Percentiles rank a stretch among this genome's conserved stretches.
Conservation (phyloP, 2,797 vertebrate genomes). For the Amblyopsis hoosieri region DNA sequence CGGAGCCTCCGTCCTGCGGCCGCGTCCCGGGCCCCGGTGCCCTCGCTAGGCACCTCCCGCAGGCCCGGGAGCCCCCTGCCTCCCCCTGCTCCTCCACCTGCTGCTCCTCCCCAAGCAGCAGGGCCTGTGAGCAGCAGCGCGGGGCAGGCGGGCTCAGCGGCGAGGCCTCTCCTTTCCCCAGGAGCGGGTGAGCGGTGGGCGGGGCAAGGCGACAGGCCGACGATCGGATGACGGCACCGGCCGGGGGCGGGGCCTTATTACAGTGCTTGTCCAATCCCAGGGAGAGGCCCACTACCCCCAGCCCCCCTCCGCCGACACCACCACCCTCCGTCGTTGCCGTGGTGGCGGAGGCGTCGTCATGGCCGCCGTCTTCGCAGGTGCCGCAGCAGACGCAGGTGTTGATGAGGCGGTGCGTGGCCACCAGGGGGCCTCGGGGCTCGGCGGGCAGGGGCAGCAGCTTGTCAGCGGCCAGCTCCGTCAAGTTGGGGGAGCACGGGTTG, state of each 20-base stretch:
- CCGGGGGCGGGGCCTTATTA: constrained; percentile 68
- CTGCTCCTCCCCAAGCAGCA: constrained; percentile 59
- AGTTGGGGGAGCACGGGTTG: constrained; percentile 88
- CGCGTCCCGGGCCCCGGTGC: constrained; percentile 65
- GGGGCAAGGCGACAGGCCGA: constrained; percentile 77
- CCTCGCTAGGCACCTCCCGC: constrained; percentile 85
- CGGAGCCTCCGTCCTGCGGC: constrained; percentile 60
- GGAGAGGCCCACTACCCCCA: constrained; percentile 61
- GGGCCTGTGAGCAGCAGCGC: constrained; percentile 53
- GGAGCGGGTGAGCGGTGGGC: constrained; percentile 61
- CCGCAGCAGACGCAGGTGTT: constrained; percentile 97
- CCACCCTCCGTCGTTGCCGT: no score
- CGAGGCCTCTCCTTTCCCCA: constrained; percentile 64
- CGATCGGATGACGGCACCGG: constrained; percentile 78
- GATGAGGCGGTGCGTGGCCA: constrained; percentile 90
- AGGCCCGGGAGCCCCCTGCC: constrained; percentile 62
- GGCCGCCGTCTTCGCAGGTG: constrained; percentile 85
- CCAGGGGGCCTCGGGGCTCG: constrained; percentile 74
- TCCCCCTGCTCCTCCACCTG: constrained; percentile 42
- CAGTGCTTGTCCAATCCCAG: constrained; percentile 74
- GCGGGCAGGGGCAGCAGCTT: constrained; percentile 70
- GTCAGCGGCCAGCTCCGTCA: constrained; percentile 76
- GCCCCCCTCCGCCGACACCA: constrained; percentile 47
- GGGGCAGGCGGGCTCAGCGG: constrained; percentile 60
- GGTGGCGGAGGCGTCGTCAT: constrained; percentile 67